These are phyloP conservation scores for Gobio gobio DNA, from an alignment of 2,113 vertebrate species.

Conservation along the genomic window DNA sequence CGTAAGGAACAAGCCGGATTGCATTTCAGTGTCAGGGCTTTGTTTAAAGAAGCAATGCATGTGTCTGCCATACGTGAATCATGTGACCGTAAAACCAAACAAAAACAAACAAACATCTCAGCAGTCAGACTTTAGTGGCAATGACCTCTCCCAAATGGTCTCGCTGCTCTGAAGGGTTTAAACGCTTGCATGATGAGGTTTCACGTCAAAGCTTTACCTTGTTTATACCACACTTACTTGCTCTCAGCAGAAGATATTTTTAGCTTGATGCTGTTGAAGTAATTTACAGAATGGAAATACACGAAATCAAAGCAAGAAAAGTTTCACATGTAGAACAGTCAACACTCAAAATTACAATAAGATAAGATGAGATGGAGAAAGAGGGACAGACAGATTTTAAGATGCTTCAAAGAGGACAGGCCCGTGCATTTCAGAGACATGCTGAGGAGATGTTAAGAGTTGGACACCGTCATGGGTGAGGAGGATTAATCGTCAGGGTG, in stretches of 20 bases:
- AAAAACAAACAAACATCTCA: background rate
- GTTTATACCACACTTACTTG: conserved; percentile 87
- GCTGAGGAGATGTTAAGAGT: background rate
- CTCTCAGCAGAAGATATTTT: conserved; percentile 93
- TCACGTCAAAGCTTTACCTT: conserved; percentile 84
- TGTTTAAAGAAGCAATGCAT: conserved; percentile 27
- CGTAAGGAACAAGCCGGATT: conserved; percentile 32
- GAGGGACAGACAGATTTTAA: background rate
- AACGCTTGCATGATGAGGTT: conserved; percentile 87
- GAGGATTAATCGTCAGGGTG: background rate
- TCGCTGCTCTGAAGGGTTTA: conserved; percentile 69
- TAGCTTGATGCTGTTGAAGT: conserved; percentile 99
- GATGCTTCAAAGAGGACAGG: conserved; percentile 15
- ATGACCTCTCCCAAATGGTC: conserved; percentile 9
- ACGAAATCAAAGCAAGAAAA: conserved; percentile 83
- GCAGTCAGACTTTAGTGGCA: background rate
- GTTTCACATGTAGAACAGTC: conserved; percentile 51
- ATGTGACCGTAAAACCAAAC: background rate
- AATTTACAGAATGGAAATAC: conserved; percentile 89
- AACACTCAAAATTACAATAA: background rate
- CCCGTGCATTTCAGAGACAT: conserved; percentile 13
- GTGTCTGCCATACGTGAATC: conserved; percentile 22
- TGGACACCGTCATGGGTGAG: background rate
- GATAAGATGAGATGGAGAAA: background rate
- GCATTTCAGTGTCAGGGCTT: conserved; percentile 17